Conservation (phyloP, 2,113 vertebrate genomes). For the Brachypteracias leptosomus region DNA sequence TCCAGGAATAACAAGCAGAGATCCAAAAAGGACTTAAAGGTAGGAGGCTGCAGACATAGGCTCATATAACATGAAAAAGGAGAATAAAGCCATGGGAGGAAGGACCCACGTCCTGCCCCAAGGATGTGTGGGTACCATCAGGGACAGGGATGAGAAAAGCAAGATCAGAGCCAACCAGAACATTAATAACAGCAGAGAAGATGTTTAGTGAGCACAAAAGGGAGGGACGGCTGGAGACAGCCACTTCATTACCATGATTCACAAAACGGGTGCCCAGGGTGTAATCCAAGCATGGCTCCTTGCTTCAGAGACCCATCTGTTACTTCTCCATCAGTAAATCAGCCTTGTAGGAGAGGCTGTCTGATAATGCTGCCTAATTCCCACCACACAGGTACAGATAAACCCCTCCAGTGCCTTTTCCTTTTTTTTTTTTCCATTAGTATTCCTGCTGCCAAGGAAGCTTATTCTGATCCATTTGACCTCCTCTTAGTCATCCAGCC, state of each 20-base stretch:
- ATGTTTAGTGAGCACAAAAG: neutral
- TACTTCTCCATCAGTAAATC: neutral
- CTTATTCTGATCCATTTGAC: neutral
- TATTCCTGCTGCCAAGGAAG: neutral
- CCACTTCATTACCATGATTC: rapidly evolving
- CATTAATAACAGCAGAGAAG: neutral
- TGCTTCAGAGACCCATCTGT: neutral
- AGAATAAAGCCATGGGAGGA: rapidly evolving
- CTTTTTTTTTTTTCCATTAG: neutral
- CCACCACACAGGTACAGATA: neutral
- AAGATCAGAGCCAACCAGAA: neutral
- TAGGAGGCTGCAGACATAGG: neutral
- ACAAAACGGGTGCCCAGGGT: neutral
- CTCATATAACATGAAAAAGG: rapidly evolving
- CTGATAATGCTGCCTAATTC: neutral
- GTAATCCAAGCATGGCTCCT: neutral
- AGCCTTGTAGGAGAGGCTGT: neutral
- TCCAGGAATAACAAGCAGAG: neutral
- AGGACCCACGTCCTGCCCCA: neutral
- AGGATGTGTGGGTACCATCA: rapidly evolving
- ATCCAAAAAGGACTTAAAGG: neutral
- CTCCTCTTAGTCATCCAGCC: neutral
- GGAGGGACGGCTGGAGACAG: neutral
- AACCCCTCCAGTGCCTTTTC: neutral
- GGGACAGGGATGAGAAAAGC: rapidly evolving